Evolutionary conservation across 2,797 vertebrate genomes (phyloP).

Genomic region (Setipinna tenuifilis): DNA sequence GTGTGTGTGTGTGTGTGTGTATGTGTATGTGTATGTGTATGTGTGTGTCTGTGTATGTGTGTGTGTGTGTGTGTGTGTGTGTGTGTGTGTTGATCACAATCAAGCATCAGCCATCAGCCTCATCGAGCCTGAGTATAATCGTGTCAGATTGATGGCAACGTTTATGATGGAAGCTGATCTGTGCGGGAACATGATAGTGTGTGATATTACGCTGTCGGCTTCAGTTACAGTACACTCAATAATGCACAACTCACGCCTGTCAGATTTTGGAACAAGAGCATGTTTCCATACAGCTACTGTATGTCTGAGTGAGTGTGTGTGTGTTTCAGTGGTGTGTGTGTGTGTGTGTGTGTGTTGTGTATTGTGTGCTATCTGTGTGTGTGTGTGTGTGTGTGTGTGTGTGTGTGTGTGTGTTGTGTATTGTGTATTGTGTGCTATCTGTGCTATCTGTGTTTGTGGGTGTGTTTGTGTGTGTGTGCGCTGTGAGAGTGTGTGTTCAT

Average conservation of each 20-base stretch:
- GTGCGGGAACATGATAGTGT: conserved; percentile 7
- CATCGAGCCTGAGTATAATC: not conserved
- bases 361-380: not conserved
- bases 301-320: not conserved
- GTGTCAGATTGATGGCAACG: conserved; percentile 5
- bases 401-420: conserved; percentile 16
- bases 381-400: conserved; percentile 13
- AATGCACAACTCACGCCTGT: conserved; percentile 24
- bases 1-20: conserved; percentile 10
- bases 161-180: conserved; percentile 21
- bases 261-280: conserved; percentile 12
- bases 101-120: not conserved
- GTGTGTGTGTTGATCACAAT: not conserved
- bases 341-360: not conserved
- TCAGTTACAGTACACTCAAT: conserved; percentile 7
- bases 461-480: not conserved
- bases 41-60: not conserved
- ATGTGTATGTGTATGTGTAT: not conserved
- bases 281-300: conserved; percentile 9
- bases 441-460: not conserved
- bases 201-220: not conserved
- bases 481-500: conserved; percentile 27
- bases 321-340: not conserved
- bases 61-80: not conserved
- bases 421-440: not conserved